Percentiles rank a stretch among this genome's conserved stretches.
phyloP scores from a whole-genome alignment of 2,113 vertebrate species.

The Ailurus styani region DNA sequence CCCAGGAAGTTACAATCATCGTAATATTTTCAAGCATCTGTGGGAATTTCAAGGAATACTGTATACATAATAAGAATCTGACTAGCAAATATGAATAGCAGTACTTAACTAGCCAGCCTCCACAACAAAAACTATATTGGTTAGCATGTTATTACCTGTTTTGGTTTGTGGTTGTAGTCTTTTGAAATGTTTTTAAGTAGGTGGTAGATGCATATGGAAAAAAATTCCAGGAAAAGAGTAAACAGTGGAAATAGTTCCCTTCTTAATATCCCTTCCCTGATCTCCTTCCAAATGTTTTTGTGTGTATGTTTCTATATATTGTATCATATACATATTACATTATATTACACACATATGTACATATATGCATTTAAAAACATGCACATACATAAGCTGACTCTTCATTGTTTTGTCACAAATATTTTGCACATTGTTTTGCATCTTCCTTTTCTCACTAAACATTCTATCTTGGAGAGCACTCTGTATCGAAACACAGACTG shows the following conservation, averaged over 20 bases:
- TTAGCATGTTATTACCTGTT: neutral
- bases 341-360: neutral
- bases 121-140: neutral
- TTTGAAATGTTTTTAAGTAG: neutral
- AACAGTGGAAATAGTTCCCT: neutral
- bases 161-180: neutral
- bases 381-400: neutral
- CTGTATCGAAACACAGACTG: neutral
- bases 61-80: neutral
- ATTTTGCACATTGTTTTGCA: neutral
- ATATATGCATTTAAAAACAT: neutral
- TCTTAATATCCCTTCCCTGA: neutral
- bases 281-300: neutral
- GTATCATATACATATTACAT: neutral
- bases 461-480: neutral
- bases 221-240: neutral
- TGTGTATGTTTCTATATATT: neutral
- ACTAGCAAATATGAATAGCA: neutral
- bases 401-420: neutral
- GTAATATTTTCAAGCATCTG: slow-evolving; percentile 4
- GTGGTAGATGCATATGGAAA: neutral
- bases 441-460: neutral
- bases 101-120: neutral
- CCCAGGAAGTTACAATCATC: neutral
- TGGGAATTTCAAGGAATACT: slow-evolving; percentile 7